Percentiles rank a stretch among this genome's conserved stretches.
Conservation (phyloP, 2,797 vertebrate species). For the Aulostomus chinensis region DNA sequence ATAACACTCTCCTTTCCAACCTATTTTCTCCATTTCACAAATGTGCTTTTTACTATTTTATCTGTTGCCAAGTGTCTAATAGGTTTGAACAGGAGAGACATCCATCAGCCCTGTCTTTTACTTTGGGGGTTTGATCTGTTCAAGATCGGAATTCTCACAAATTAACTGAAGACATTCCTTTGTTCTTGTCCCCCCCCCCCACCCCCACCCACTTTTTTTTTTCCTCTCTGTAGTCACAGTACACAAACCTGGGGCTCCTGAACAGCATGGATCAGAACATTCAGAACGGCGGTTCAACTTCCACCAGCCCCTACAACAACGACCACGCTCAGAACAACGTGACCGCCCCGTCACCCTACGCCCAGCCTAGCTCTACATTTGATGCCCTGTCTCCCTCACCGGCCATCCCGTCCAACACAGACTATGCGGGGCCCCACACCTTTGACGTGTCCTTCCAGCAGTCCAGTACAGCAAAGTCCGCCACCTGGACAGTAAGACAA, state of each 20-base stretch:
- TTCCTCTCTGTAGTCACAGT: slow-evolving; percentile 80
- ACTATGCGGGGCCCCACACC: slow-evolving; percentile 97
- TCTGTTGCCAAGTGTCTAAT: too few species aligned
- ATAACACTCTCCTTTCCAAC: too few species aligned
- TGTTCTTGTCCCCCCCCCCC: not conserved
- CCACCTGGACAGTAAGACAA: slow-evolving; percentile 97
- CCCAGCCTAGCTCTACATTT: slow-evolving; percentile 98
- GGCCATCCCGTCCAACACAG: slow-evolving; percentile 98
- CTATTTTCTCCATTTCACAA: not conserved
- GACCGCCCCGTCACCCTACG: slow-evolving; percentile 94
- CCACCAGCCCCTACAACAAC: slow-evolving; percentile 96
- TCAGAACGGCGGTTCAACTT: slow-evolving; percentile 95
- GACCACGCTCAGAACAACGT: slow-evolving; percentile 95
- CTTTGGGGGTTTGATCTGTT: too few species aligned
- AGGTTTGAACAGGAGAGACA: too few species aligned
- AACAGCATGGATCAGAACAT: slow-evolving; percentile 99
- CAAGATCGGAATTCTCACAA: slow-evolving; percentile 5
- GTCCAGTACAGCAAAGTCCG: slow-evolving; percentile 98
- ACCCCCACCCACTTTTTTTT: not conserved
- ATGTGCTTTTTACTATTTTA: not conserved
- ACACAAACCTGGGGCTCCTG: slow-evolving; percentile 97
- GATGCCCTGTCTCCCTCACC: slow-evolving; percentile 96
- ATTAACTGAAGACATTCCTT: slow-evolving; percentile 20
- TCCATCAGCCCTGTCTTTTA: too few species aligned
- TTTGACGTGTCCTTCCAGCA: slow-evolving; percentile 99